Conservation (phyloP, 2,797 vertebrate genomes). For the Tamandua tetradactyla region DNA sequence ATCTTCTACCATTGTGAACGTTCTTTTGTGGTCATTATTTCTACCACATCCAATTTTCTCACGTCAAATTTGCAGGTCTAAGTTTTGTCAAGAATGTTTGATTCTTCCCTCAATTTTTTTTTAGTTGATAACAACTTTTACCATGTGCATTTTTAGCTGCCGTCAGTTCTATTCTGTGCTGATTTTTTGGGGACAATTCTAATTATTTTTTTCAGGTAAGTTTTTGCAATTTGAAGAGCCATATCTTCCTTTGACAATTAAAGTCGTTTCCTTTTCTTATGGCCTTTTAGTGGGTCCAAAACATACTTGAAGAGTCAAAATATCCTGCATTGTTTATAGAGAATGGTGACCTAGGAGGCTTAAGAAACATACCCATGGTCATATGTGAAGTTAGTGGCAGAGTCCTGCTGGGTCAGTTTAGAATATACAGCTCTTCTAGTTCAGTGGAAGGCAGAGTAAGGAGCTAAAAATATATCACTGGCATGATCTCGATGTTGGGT, state of each 20-base stretch:
- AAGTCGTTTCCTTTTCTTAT: neutral
- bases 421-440: neutral
- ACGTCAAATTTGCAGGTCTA: conserved; percentile 32
- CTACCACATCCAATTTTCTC: conserved; percentile 43
- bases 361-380: neutral
- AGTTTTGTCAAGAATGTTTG: conserved; percentile 62
- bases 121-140: conserved; percentile 61
- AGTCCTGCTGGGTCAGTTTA: neutral
- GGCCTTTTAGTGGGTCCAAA: neutral
- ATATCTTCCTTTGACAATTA: neutral
- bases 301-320: neutral
- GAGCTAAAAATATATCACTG: neutral
- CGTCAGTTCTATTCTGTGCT: conserved; percentile 54
- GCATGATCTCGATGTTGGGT: neutral
- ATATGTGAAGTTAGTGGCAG: neutral
- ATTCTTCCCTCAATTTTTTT: conserved; percentile 55
- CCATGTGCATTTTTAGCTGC: conserved; percentile 37
- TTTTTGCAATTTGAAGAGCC: conserved; percentile 44
- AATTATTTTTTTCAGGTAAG: conserved; percentile 56
- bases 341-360: neutral
- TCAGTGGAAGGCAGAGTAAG: neutral
- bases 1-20: neutral
- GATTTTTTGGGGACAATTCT: conserved; percentile 26
- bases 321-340: neutral
- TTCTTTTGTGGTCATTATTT: conserved; percentile 49